Conservation (phyloP, 1,140 invertebrate genomes). For the Samia ricini region DNA sequence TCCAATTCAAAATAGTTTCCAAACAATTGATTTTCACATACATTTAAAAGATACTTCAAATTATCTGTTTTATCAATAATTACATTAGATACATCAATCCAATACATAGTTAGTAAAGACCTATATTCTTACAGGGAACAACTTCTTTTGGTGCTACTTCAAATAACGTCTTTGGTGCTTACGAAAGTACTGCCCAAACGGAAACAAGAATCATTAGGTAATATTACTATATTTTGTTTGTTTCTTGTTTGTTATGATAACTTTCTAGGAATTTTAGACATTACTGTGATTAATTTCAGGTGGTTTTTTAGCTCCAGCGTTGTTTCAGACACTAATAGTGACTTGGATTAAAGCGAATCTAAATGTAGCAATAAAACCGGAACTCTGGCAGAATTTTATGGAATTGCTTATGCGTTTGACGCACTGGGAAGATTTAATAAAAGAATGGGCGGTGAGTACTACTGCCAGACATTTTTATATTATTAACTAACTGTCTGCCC, state of each 20-base stretch:
- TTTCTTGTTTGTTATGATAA: neutral
- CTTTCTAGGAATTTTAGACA: too few relatives aligned
- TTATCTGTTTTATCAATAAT: too few relatives aligned
- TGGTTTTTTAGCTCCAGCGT: slow-evolving; percentile 88
- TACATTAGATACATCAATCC: too few relatives aligned
- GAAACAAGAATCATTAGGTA: slow-evolving; percentile 87
- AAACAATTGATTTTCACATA: too few relatives aligned
- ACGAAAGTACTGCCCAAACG: slow-evolving; percentile 87
- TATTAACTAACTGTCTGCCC: neutral
- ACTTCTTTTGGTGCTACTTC: slow-evolving; percentile 90
- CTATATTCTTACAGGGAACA: slow-evolving; percentile 83
- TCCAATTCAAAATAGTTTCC: too few relatives aligned
- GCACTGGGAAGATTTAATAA: slow-evolving; percentile 96
- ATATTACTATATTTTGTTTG: slow-evolving; percentile 12
- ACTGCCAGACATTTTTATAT: neutral
- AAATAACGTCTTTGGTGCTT: slow-evolving; percentile 94
- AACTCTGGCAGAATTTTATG: slow-evolving; percentile 97
- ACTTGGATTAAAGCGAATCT: slow-evolving; percentile 99
- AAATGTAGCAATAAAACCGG: slow-evolving; percentile 91
- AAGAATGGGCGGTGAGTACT: slow-evolving; percentile 93
- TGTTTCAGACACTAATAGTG: slow-evolving; percentile 97
- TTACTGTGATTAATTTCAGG: slow-evolving; percentile 62
- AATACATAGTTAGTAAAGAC: too few relatives aligned
- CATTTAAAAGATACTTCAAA: too few relatives aligned
- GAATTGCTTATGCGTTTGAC: slow-evolving; percentile 92